phyloP scores from a whole-genome alignment of 1,140 invertebrate genomes.

The Drosophila aff. region DNA sequence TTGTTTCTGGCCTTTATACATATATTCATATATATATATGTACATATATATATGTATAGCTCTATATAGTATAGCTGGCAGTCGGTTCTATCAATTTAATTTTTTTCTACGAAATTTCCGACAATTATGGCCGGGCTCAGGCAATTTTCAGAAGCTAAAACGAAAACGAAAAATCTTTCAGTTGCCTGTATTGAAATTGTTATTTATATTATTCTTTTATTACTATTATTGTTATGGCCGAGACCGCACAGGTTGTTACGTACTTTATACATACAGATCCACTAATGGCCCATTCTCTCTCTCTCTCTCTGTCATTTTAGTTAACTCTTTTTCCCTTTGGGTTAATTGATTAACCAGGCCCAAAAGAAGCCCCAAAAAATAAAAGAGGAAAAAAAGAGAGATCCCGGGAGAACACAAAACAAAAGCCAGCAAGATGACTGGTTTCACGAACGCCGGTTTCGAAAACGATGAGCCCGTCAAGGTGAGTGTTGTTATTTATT shows the following conservation, averaged over 20 bases:
- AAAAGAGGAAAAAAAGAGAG: not conserved
- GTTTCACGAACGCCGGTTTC: slow-evolving; percentile 79
- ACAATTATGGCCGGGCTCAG: slow-evolving; percentile 64
- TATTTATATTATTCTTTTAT: slow-evolving; percentile 55
- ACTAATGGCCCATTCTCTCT: slow-evolving; percentile 32
- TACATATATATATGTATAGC: not conserved
- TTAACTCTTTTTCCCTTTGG: slow-evolving; percentile 35
- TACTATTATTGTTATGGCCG: slow-evolving; percentile 56
- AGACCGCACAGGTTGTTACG: slow-evolving; percentile 6
- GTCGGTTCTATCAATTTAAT: slow-evolving; percentile 39
- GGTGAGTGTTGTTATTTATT: slow-evolving; percentile 55
- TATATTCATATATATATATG: too few relatives aligned
- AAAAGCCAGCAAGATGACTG: slow-evolving; percentile 77
- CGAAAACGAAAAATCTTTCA: slow-evolving; percentile 59
- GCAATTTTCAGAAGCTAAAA: slow-evolving; percentile 70
- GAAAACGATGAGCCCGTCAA: slow-evolving; percentile 84
- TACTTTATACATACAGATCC: slow-evolving; percentile 4
- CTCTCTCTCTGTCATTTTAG: slow-evolving; percentile 42
- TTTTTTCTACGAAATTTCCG: slow-evolving; percentile 50
- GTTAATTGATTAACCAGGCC: slow-evolving; percentile 55
- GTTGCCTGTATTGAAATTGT: slow-evolving; percentile 37
- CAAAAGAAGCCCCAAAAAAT: slow-evolving; percentile 11
- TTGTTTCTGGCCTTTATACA: slow-evolving; percentile 6
- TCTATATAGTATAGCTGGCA: not conserved
- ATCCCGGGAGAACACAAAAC: slow-evolving; percentile 23